Conservation (phyloP, 1,140 invertebrate species). For the Galleria mellonella region DNA sequence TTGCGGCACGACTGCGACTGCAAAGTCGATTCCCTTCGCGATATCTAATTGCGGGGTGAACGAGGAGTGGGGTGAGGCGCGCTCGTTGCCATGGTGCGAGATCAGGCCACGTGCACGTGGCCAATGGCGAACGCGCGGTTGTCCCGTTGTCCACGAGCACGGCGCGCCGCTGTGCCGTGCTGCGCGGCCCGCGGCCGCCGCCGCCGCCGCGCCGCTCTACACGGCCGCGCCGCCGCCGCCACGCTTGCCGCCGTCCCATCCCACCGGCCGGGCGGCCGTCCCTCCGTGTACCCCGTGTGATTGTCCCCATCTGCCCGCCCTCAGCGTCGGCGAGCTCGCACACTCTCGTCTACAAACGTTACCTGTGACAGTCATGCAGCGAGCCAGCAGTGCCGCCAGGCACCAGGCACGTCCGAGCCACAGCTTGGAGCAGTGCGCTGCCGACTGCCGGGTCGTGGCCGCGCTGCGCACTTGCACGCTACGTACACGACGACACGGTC, state of each 20-base stretch:
- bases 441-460: slow-evolving; percentile 14
- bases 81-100: slow-evolving; percentile 67
- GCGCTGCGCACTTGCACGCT: slow-evolving; percentile 46
- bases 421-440: too few species aligned
- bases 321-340: too few species aligned
- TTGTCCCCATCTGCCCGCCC: too few species aligned
- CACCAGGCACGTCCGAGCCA: too few species aligned
- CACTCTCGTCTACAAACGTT: too few species aligned
- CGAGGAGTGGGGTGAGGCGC: slow-evolving; percentile 24
- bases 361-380: too few species aligned
- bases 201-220: slow-evolving; percentile 17
- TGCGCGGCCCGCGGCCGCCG: slow-evolving; percentile 11
- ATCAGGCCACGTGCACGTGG: slow-evolving; percentile 65
- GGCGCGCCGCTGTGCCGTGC: slow-evolving; percentile 10
- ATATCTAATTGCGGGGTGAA: slow-evolving; percentile 11
- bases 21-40: slow-evolving; percentile 13
- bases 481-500: too few species aligned
- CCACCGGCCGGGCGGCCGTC: too few species aligned
- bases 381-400: too few species aligned
- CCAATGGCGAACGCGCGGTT: slow-evolving; percentile 36
- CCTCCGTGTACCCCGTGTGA: too few species aligned
- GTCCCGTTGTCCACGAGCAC: background rate
- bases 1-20: slow-evolving; percentile 29
- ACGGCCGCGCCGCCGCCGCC: background rate
- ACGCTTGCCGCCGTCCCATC: too few species aligned